Evolutionary conservation across 2,797 vertebrate species (phyloP).

Genomic region (Aplochiton taeniatus): DNA sequence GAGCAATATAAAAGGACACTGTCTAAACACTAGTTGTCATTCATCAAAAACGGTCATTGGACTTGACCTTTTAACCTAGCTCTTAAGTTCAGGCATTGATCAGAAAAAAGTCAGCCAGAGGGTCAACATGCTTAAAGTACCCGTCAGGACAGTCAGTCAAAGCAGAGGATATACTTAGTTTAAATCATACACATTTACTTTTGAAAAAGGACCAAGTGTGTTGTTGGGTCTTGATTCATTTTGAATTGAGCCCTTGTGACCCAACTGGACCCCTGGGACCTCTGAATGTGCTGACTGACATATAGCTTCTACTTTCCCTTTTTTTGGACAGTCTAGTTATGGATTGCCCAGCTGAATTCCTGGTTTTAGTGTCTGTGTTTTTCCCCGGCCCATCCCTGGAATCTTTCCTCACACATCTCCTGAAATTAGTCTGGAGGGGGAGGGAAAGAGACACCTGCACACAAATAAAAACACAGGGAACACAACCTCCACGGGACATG

Average conservation of each 20-base stretch:
- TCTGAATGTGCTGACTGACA: constrained; percentile 19
- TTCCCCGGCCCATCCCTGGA: constrained; percentile 42
- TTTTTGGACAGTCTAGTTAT: constrained; percentile 9
- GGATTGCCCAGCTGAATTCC: constrained; percentile 41
- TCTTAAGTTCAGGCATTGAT: no score
- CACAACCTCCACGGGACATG: background rate
- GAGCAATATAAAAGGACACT: no score
- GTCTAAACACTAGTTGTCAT: no score
- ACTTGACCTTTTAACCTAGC: no score
- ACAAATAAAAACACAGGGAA: background rate
- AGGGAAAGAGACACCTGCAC: constrained; percentile 47
- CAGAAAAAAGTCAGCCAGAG: no score
- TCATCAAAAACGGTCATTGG: no score
- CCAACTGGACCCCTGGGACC: constrained; percentile 12
- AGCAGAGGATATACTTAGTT: no score
- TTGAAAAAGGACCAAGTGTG: no score
- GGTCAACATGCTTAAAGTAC: no score
- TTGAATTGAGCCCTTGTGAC: background rate
- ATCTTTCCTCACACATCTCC: constrained; percentile 33
- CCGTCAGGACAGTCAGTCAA: no score
- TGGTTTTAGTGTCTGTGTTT: constrained; percentile 46
- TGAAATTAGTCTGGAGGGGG: constrained; percentile 24
- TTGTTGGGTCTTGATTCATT: no score
- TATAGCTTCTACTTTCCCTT: constrained; percentile 11
- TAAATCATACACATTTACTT: no score